Evolutionary conservation across 1,140 invertebrate species (phyloP), one percentile per base, ranked within the genome.

Genomic region (Atta texana): DNA sequence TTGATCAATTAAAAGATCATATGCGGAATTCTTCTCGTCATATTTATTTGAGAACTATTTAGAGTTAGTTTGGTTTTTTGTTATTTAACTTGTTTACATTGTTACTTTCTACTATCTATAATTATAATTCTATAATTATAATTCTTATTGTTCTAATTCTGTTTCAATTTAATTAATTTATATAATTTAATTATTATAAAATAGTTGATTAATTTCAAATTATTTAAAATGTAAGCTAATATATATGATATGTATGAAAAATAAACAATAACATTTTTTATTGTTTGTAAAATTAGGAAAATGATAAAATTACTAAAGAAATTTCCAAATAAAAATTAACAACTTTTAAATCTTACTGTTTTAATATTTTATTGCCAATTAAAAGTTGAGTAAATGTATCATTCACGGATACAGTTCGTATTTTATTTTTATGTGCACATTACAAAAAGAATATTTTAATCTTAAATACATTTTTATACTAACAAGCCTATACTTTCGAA

Each of bases 1-100:
- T 39, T 6, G 10, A 28, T 28, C 49, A 14, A 72, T 44, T 66
- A 59, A 78, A 69, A 55, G 14, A 57, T 81, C 21, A 55, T 16
- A 16, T 6, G 16, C 8, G 16, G 21, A 44, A 61, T 24, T 34
- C n/a, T 55, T 7, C 6, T 7, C 6, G 7, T 18, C 1, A 18
- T 34, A 18, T 66, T 66, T 2, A 51, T 51, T n/a, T 14, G 49
- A 68, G 3, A 80, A 66, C 4, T 34, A 21, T 49, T 49, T 49
- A 31, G 1, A 34, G 34, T 68, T 24, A 4, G 5, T 2, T 76
- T 5, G 8, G 51, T 51, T 21, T 64, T 44, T 44, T 28, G 14
- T 34, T 44, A 39, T 14, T 34, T 34, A 76, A 16, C 7, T n/a
- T 76, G 21, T 61, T 59, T 24, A 76, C 34, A 16, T 44, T 14